Evolutionary conservation across 2,888 invertebrate species (phyloP).

Genomic region (Meganola albula): DNA sequence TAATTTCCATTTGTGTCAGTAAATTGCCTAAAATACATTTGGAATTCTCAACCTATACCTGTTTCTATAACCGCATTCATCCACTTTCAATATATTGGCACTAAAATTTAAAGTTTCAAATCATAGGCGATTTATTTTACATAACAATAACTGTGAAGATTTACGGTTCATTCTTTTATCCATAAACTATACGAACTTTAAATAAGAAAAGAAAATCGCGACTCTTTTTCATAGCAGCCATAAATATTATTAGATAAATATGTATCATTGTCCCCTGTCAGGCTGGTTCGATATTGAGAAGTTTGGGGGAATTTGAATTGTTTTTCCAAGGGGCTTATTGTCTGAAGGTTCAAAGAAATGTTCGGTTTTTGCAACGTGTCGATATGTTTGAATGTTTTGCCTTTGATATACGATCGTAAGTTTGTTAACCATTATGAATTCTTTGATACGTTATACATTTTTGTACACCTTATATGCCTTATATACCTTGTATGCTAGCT

Average conservation of each 20-base stretch:
- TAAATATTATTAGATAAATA: conserved; percentile 75
- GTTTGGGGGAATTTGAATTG: conserved; percentile 53
- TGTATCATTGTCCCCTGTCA: conserved; percentile 69
- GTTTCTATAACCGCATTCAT: no score
- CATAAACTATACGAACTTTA: conserved; percentile 64
- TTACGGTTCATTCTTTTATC: conserved; percentile 22
- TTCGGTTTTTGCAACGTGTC: conserved; percentile 38
- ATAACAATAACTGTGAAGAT: conserved; percentile 19
- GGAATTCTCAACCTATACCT: no score
- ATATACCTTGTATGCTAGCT: no score
- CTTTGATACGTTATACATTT: no score
- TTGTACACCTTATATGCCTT: no score
- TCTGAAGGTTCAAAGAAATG: conserved; percentile 38
- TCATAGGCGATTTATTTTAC: conserved; percentile 15
- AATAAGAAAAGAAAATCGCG: conserved; percentile 65
- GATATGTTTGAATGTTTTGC: conserved; percentile 34
- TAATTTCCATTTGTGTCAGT: no score
- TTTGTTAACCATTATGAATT: no score
- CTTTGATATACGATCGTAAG: conserved; percentile 22
- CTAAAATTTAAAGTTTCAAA: conserved; percentile 1
- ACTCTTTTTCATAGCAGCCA: conserved; percentile 51
- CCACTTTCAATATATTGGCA: no score
- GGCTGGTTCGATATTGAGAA: conserved; percentile 43
- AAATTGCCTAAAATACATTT: no score
- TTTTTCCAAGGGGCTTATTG: conserved; percentile 40